Percentiles rank a stretch among this genome's conserved stretches.
Conservation (phyloP, 2,113 vertebrate genomes). For the Willisornis vidua region DNA sequence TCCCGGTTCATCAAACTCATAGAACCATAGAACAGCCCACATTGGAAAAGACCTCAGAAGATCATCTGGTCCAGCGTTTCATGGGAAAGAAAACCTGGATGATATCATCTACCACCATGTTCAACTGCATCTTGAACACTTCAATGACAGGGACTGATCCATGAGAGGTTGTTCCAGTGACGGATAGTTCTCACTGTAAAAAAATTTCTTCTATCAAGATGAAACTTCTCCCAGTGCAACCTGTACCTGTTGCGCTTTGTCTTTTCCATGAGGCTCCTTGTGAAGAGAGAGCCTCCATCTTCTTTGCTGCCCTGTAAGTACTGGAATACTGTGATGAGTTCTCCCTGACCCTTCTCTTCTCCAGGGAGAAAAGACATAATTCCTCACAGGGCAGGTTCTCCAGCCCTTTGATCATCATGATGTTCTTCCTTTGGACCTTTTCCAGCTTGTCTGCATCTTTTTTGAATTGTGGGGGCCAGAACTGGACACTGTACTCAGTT, state of each 20-base stretch:
- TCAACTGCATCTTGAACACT: background rate
- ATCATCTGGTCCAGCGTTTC: background rate
- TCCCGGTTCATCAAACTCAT: background rate
- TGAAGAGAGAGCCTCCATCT: background rate
- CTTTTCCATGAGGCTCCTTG: background rate
- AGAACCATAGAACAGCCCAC: background rate
- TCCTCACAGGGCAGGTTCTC: background rate
- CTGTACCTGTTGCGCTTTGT: background rate
- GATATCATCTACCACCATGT: background rate
- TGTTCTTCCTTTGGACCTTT: background rate
- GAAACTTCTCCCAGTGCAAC: background rate
- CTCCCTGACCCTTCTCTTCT: background rate
- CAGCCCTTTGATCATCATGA: background rate
- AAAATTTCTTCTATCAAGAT: background rate
- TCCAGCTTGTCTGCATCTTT: background rate
- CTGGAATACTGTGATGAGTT: background rate
- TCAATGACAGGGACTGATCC: background rate
- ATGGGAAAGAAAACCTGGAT: background rate
- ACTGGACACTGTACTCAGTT: background rate
- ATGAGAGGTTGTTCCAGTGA: background rate
- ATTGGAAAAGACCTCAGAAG: background rate
- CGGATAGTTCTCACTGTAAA: background rate
- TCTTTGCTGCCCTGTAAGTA: background rate
- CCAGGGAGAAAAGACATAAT: background rate
- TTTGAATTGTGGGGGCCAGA: background rate